Base-by-base conservation (phyloP, 1,140 invertebrate genomes). In the Anoplolepis gracilipes region DNA sequence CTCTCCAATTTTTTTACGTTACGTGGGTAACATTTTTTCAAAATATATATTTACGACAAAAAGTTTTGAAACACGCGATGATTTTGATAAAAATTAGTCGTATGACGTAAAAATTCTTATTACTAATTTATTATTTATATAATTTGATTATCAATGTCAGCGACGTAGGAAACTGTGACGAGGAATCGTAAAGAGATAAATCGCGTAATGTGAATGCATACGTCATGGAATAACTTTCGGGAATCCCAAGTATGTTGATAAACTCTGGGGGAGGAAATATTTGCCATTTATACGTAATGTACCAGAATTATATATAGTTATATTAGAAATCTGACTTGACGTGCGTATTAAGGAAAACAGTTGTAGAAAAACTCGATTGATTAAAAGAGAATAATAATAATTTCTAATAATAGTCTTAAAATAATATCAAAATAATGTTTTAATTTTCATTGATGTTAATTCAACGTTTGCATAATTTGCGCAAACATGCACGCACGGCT, bases 211-310 rank as follows among this genome's bases (percentile, higher is more conserved):
- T n/a, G 33, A 59, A 59, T 19, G 28, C 13, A 30, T 11, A 81
- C 67, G n/a, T 81, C 67, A 46, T 13, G 13, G 16, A 42, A n/a
- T 57, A 70, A 82, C 8, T 33, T 82, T 82, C 36, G 53, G 53
- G 22, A 82, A 82, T 28, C 72, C 78, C 78, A 36, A 53, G 39
- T 78, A 67, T 10, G 10, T 53, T 67, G 13, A 69, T 36, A n/a
- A 64, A 10, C 10, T 28, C 1, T 2, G 19, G 36, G 65, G 42
- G n/a, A 73, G 22, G 8, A 73, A 73, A 73, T n/a, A n/a, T 46
- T 61, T 2, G 4, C 2, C 4, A n/a, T n/a, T n/a, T n/a, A 70
- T 13, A 19, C 22, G n/a, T 5, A 67, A n/a, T 5, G 13, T 22
- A 22, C 42, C 55, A 22, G 16, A 10, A 16, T n/a, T 62, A 7